These are phyloP conservation scores for Eriocheir sinensis DNA, from an alignment of 1,140 invertebrate species.

Conservation along the genomic window DNA sequence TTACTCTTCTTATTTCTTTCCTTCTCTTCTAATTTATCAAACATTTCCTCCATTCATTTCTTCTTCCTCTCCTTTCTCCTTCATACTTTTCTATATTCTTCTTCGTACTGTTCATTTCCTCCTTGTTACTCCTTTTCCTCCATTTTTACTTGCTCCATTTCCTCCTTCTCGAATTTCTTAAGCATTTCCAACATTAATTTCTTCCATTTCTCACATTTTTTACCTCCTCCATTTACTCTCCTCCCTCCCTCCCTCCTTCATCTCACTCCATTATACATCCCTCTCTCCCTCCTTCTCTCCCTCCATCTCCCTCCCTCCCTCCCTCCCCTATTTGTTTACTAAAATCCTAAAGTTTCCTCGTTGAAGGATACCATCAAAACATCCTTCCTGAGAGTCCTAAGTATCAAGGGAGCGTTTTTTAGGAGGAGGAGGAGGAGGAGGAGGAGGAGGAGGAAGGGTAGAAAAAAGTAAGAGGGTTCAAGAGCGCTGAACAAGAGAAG, in stretches of 20 bases:
- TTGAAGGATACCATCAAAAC: not conserved
- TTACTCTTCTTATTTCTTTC: not conserved
- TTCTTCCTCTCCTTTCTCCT: no score
- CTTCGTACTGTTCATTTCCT: no score
- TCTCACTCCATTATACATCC: not conserved
- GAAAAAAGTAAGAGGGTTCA: not conserved
- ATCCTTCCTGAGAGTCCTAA: not conserved
- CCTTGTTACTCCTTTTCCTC: no score
- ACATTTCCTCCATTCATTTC: no score
- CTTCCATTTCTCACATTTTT: no score
- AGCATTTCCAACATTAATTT: no score
- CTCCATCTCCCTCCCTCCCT: not conserved
- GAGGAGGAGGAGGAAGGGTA: not conserved
- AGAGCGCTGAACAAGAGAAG: not conserved
- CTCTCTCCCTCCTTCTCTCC: not conserved
- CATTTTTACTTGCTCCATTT: no score
- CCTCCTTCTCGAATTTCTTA: no score
- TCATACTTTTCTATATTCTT: no score
- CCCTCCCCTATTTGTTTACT: not conserved
- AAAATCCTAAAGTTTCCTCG: conserved; percentile 24
- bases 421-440: not conserved
- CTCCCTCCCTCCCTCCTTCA: not conserved
- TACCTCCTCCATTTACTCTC: no score
- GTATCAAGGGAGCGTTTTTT: not conserved
- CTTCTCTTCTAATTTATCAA: no score